Percentiles rank a stretch among this genome's conserved stretches.
These are phyloP conservation scores for Meloe dianella DNA, from an alignment of 2,888 invertebrate species.

Conservation along the genomic window DNA sequence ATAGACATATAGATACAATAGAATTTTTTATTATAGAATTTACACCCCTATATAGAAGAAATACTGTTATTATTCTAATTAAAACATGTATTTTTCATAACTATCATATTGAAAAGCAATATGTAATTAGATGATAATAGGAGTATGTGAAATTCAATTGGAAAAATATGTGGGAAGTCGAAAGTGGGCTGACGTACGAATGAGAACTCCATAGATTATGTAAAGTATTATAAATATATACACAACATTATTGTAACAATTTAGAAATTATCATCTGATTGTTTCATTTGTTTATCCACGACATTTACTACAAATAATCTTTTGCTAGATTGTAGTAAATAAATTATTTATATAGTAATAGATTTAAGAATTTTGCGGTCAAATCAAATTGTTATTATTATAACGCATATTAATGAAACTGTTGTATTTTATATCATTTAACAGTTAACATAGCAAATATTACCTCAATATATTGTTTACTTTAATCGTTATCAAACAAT, in stretches of 20 bases:
- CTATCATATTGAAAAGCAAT: not conserved
- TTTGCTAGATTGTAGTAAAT: too few species aligned
- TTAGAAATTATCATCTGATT: not conserved
- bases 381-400: not conserved
- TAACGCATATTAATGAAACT: not conserved
- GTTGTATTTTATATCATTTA: not conserved
- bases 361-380: not conserved
- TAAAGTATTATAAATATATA: not conserved
- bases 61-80: slow-evolving; percentile 5
- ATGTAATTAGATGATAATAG: not conserved
- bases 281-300: not conserved
- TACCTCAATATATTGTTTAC: not conserved
- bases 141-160: not conserved
- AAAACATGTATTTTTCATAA: not conserved
- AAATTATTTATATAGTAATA: too few species aligned
- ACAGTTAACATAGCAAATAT: not conserved
- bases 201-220: not conserved
- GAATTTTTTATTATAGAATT: not conserved
- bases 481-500: slow-evolving; percentile 2
- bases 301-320: too few species aligned
- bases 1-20: not conserved
- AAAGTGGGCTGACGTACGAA: not conserved
- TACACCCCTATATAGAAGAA: not conserved
- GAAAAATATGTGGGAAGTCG: not conserved
- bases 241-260: not conserved